Evolutionary conservation across 53 echinoderm and acorn worm genomes (phyloP).

Genomic region (Mesocentrotus franciscanus): DNA sequence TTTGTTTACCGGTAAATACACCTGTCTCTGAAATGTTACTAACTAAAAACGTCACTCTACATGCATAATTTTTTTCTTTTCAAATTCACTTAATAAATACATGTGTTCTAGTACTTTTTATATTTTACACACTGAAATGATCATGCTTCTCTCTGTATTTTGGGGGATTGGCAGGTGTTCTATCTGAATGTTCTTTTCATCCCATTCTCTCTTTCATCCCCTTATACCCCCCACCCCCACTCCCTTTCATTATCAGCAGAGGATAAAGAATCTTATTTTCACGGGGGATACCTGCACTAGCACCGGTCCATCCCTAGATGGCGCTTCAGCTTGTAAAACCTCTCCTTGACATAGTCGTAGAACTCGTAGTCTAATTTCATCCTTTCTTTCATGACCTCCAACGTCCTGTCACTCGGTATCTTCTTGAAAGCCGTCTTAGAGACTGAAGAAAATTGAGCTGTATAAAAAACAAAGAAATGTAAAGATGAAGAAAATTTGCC

Average conservation of each 20-base stretch:
- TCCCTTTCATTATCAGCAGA: not conserved
- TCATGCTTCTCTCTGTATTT: too few species aligned
- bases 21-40: too few species aligned
- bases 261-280: not conserved
- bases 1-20: too few species aligned
- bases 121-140: too few species aligned
- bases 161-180: too few species aligned
- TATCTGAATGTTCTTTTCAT: too few species aligned
- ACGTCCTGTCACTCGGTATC: constrained; percentile 24
- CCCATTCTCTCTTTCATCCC: too few species aligned
- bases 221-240: too few species aligned
- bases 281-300: not conserved
- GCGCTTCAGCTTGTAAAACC: constrained; percentile 55
- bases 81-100: too few species aligned
- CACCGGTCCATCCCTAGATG: constrained; percentile 49
- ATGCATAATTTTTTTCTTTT: too few species aligned
- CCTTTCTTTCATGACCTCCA: constrained; percentile 58
- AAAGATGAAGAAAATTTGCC: not conserved
- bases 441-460: constrained; percentile 39
- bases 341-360: constrained; percentile 56
- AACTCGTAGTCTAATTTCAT: constrained; percentile 63
- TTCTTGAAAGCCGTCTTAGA: constrained; percentile 64
- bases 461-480: not conserved
- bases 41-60: too few species aligned
- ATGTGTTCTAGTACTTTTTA: too few species aligned